Percentiles rank a stretch among this genome's conserved stretches.
Conservation (phyloP, 2,797 vertebrate species). For the Enteromius radiatus region DNA sequence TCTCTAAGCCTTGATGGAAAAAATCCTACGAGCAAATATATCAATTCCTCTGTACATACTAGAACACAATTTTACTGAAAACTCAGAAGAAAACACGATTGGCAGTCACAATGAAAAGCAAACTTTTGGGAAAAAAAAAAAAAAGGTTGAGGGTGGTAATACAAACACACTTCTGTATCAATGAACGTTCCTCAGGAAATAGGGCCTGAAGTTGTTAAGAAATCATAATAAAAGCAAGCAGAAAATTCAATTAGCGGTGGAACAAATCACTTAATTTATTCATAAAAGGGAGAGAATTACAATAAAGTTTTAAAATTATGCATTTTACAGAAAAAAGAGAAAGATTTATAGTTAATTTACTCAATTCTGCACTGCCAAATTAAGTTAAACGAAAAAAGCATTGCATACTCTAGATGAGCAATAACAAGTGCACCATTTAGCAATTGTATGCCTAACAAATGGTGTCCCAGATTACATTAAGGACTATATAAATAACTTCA, state of each 20-base stretch:
- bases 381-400: neutral
- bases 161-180: conserved; percentile 9
- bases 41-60: conserved; percentile 66
- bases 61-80: conserved; percentile 70
- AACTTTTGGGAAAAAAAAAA: neutral
- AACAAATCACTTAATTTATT: neutral
- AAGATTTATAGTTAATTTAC: neutral
- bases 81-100: conserved; percentile 71
- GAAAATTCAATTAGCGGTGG: neutral
- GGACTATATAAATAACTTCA: conserved; percentile 8
- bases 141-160: neutral
- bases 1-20: conserved; percentile 70
- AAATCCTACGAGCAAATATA: conserved; percentile 72
- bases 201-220: neutral
- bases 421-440: neutral
- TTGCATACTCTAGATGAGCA: neutral
- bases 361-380: neutral
- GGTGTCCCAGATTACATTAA: conserved; percentile 15
- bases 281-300: neutral
- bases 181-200: conserved; percentile 20
- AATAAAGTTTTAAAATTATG: neutral
- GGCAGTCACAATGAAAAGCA: conserved; percentile 36
- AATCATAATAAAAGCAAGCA: neutral
- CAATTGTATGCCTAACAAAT: neutral
- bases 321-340: neutral